Conservation (phyloP, 2,113 vertebrate genomes). For the Meleagris gallopavo region DNA sequence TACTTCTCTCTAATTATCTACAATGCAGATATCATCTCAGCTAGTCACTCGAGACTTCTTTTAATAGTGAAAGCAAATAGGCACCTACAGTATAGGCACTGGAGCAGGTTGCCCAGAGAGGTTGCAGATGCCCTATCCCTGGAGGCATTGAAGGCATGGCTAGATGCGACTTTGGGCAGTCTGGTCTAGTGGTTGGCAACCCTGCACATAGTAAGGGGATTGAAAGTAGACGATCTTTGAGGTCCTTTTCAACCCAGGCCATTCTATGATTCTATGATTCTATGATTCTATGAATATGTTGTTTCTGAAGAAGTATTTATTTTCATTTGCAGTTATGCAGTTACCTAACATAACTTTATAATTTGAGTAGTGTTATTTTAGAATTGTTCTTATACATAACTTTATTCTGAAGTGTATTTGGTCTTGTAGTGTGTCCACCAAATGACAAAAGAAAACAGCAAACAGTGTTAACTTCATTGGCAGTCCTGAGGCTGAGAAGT, state of each 20-base stretch:
- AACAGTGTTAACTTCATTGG: background rate
- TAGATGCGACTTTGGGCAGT: too few relatives aligned
- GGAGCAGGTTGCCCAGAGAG: too few relatives aligned
- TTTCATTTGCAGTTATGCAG: background rate
- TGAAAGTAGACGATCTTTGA: too few relatives aligned
- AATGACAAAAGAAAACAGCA: background rate
- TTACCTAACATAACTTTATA: background rate
- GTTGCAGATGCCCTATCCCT: too few relatives aligned
- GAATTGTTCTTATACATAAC: background rate
- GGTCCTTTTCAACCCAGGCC: too few relatives aligned
- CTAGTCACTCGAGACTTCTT: background rate
- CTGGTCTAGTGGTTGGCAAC: too few relatives aligned
- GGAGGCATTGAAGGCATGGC: too few relatives aligned
- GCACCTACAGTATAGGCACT: background rate
- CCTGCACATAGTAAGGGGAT: too few relatives aligned
- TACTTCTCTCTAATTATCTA: background rate
- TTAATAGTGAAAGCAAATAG: background rate
- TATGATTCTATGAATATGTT: background rate
- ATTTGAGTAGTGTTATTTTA: background rate
- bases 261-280: too few relatives aligned
- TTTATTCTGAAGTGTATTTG: background rate
- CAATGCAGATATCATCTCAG: background rate
- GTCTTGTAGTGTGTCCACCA: background rate
- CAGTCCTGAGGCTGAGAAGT: background rate
- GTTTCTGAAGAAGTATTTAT: background rate